Evolutionary conservation across 2,888 invertebrate species (phyloP), one percentile per base, ranked within the genome.

Genomic region (Cetonia aurata): DNA sequence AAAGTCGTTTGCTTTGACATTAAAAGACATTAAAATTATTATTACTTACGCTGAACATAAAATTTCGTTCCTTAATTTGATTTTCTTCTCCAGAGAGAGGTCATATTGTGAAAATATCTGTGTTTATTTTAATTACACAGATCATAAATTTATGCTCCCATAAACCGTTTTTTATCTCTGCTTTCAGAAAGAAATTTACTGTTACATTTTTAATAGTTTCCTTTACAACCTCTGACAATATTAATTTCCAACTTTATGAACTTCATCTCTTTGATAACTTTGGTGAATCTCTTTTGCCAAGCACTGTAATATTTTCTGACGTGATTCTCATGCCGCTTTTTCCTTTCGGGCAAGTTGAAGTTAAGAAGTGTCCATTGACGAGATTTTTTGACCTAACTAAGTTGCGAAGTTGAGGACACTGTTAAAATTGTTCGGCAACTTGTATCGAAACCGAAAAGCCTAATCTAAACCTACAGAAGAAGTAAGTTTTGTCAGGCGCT

Each of bases 51-150:
- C 37, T 15, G 19, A 41, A 57, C 41, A 57, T 57, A 57, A 57
- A 57, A 57, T 57, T 42, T 57, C n/a, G 42, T 57, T 33, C 4
- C 42, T 57, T 17, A 57, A 42, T n/a, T 13, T 31, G 8, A 37
- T 57, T 19, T 42, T 17, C 57, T 57, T 42, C 19, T 42, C 17
- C 17, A 10, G 10, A 12, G 19, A 37, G 41, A 19, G 15, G 10
- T 3, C 37, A 33, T 37, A 37, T 6, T 31, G 53, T 6, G 41
- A 42, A 57, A 42, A 17, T 42, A 57, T 42, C 42, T 10, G 9
- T 42, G n/a, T 57, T 37, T 56, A 56, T 56, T 56, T 57, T 57
- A 57, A 57, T 57, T 19, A 42, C 12, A 57, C 57, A 19, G 19
- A 42, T 12, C 57, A 57, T 57, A 57, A 57, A 57, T 57, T 57